Evolutionary conservation across 2,888 invertebrate genomes (phyloP), one percentile per base, ranked within the genome.

Genomic region (Scaptomyza reducta): DNA sequence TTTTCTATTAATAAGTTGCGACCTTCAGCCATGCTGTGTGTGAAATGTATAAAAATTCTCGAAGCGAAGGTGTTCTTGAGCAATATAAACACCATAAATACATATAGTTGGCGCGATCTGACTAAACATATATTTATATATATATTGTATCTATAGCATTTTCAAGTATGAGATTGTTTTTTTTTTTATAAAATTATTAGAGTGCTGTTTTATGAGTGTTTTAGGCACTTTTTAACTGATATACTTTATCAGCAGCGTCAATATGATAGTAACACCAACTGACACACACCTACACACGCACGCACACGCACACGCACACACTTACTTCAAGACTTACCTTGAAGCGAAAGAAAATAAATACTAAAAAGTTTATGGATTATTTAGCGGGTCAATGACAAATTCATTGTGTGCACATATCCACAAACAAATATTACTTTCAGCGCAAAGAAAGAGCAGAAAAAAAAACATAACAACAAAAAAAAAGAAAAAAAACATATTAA

Each of bases 1-100:
- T 84, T 84, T 88, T 84, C 83, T 84, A 84, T 84, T 87, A 84
- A 87, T 84, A 84, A 75, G 73, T 71, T 84, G 87, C 87, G 87
- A 84, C 83, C 83, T 84, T 84, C 83, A 88, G 60, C 73, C 63
- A 33, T 16, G 84, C 69, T 75, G 76, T 55, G 80, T 31, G 76
- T 55, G 80, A 76, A 79, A 77, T 77, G 46, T 75, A 64, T 62
- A 56, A 60, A 70, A 64, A 70, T 76, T 65, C 59, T 68, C 57
- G 58, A 69, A 69, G 50, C 87, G 80, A 88, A 82, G 88, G 88
- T 82, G 82, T 83, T 83, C 68, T 74, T 74, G 74, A 68, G 58
- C 62, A 65, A 62, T 61, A 61, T 66, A 62, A 73, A 62, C 68
- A 61, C 40, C 67, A 74, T 78, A 74, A 78, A 47, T 3, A 35